These are phyloP conservation scores for Otolemur garnettii DNA, from an alignment of 2,113 vertebrate species.

Conservation along the genomic window DNA sequence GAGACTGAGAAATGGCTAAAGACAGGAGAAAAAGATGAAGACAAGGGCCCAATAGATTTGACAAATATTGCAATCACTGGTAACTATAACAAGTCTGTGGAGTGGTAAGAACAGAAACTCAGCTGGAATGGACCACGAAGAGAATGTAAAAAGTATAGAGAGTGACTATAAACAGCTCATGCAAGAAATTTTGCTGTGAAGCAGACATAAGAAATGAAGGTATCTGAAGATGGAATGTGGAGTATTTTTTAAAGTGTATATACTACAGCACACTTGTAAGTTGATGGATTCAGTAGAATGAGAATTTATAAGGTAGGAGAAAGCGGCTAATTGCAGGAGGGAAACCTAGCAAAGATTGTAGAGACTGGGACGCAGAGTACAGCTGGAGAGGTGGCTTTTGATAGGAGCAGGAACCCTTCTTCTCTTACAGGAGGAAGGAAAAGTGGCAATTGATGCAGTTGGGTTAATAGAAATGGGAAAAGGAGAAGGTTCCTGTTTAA, in stretches of 20 bases:
- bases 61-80: not conserved
- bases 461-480: not conserved
- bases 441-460: not conserved
- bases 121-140: not conserved
- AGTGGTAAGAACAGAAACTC: not conserved
- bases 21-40: conserved; percentile 2
- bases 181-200: conserved; percentile 43
- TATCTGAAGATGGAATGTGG: not conserved
- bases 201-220: not conserved
- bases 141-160: not conserved
- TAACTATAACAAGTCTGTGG: not conserved
- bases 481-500: not conserved
- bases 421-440: not conserved
- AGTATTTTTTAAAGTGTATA: not conserved
- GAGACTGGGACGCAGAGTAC: not conserved
- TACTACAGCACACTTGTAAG: not conserved
- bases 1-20: not conserved
- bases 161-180: not conserved
- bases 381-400: not conserved
- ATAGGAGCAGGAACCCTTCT: not conserved
- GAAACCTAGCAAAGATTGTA: not conserved
- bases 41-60: not conserved
- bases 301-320: not conserved
- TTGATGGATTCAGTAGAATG: not conserved
- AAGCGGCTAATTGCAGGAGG: not conserved